Conservation (phyloP, 2,888 invertebrate species). For the Thelaira solivaga region DNA sequence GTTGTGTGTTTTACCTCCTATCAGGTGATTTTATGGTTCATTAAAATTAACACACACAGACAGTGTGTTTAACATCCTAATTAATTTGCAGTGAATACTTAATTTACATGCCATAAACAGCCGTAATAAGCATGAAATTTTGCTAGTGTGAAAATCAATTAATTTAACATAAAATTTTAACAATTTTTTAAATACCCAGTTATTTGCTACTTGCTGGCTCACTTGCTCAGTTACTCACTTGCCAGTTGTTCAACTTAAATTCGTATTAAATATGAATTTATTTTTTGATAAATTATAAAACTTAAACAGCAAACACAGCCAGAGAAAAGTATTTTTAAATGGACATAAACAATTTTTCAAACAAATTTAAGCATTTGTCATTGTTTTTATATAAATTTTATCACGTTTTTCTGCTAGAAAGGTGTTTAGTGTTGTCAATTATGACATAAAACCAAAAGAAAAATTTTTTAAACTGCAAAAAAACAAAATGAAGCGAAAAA, state of each 20-base stretch:
- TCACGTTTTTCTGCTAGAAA: conserved; percentile 30
- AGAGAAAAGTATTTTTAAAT: too few species aligned
- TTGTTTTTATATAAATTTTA: conserved; percentile 16
- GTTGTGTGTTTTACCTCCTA: not conserved
- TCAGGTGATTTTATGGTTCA: not conserved
- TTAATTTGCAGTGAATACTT: not conserved
- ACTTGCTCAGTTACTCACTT: too few species aligned
- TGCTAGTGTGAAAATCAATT: not conserved
- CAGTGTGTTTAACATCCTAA: not conserved
- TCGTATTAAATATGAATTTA: too few species aligned
- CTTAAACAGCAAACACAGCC: not conserved
- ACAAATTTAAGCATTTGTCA: conserved; percentile 22
- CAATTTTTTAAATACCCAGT: not conserved
- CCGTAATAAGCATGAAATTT: not conserved
- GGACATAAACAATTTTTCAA: conserved; percentile 24
- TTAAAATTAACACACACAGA: not conserved
- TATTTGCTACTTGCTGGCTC: too few species aligned
- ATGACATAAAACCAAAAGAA: conserved; percentile 6
- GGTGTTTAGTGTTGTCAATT: conserved; percentile 41
- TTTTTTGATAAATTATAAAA: conserved; percentile 22
- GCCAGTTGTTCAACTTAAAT: too few species aligned
- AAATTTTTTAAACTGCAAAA: not conserved
- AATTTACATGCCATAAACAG: not conserved
- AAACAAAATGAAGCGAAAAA: too few species aligned
- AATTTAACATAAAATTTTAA: conserved; percentile 8